A percentile compares a stretch with the other conserved stretches of the same genome.
Conservation (phyloP, 2,113 vertebrate species). For the Lasiurus cinereus region DNA sequence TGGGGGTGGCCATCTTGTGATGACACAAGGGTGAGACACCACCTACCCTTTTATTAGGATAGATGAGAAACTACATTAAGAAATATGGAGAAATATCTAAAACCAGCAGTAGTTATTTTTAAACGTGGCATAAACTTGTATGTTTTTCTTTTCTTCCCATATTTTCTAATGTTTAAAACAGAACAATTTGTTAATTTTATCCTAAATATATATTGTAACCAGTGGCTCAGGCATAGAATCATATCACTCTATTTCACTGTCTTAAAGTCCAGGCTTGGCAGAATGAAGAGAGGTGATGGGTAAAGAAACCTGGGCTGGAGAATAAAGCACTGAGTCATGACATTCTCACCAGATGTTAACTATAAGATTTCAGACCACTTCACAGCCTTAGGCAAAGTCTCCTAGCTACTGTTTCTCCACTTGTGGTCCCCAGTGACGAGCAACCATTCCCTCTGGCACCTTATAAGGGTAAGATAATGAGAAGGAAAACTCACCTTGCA, state of each 20-base stretch:
- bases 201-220: not conserved
- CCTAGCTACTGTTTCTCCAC: constrained; percentile 56
- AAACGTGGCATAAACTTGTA: not conserved
- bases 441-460: constrained; percentile 74
- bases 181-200: constrained; percentile 28
- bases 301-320: constrained; percentile 46
- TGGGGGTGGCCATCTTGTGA: too few species aligned
- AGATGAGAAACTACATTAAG: not conserved
- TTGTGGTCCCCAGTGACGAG: constrained; percentile 54
- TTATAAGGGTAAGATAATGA: constrained; percentile 80
- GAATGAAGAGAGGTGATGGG: constrained; percentile 12
- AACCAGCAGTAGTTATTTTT: not conserved
- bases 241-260: not conserved
- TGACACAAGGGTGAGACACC: too few species aligned
- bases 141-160: not conserved
- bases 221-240: not conserved
- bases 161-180: constrained; percentile 13
- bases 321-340: constrained; percentile 66
- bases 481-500: constrained; percentile 74
- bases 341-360: constrained; percentile 63
- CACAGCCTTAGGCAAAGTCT: constrained; percentile 70
- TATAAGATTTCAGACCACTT: constrained; percentile 53
- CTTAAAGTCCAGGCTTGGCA: not conserved
- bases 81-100: not conserved
- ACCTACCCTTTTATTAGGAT: too few species aligned